Base-by-base conservation (phyloP, 2,888 invertebrate species). In the Vesta saturnalis region DNA sequence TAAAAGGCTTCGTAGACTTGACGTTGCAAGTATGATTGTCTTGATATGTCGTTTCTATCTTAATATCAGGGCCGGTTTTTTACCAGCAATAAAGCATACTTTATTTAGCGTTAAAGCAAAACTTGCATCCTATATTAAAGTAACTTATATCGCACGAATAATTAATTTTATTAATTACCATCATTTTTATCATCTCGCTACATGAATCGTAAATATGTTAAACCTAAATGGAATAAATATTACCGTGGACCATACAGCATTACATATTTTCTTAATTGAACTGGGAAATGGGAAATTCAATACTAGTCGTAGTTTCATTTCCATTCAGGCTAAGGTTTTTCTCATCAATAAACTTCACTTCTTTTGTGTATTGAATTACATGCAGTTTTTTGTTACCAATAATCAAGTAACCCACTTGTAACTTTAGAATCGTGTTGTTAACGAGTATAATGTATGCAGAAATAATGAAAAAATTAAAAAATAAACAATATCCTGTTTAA, bases 221-320 rank as follows among this genome's bases (percentile, higher is more conserved):
- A 69, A 69, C 49, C 64, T 69, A 64, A 69, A 69, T 69, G 60
- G 58, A 64, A 61, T 69, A n/a, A n/a, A n/a, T n/a, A n/a, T 64
- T 61, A 69, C 56, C 61, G 8, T 56, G 60, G 52, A 61, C 54
- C 64, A 64, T 64, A 69, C 56, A 64, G 64, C 64, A 69, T 69
- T 60, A 57, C 60, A 63, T 63, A 67, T 63, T 63, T 63, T 43
- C 63, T 64, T 69, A 68, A 64, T 68, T 68, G 60, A 64, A 69
- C 61, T 58, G 64, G 61, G 60, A 64, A 64, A 69, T 57, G 49
- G 52, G 47, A 61, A 69, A 69, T 64, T 59, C 63, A 60, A 39
- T 63, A 60, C 60, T 60, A 64, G 46, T 22, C 52, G 39, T 59
- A 54, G 59, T 64, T 64, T 64, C 64, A 64, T 64, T 64, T 64